Conservation (phyloP, 2,888 invertebrate genomes). For the Caenorhabditis sp. region DNA sequence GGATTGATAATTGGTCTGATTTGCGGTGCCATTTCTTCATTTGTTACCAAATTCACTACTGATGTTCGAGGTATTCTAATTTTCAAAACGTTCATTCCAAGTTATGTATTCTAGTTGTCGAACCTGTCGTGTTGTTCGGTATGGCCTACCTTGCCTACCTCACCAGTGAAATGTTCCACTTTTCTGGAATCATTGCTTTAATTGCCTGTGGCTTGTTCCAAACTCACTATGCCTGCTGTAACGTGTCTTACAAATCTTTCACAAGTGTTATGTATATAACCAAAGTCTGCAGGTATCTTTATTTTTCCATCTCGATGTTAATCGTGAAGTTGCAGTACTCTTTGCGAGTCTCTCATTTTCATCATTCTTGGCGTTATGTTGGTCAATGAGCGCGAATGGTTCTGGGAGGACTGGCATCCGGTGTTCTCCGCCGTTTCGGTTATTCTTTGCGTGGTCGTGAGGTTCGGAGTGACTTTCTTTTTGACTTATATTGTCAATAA, state of each 20-base stretch:
- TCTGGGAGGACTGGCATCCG: conserved; percentile 79
- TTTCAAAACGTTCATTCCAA: not conserved
- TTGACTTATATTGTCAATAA: conserved; percentile 85
- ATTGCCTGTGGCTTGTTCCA: conserved; percentile 86
- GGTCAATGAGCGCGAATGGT: conserved; percentile 83
- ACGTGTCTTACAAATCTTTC: conserved; percentile 86
- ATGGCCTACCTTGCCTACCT: conserved; percentile 86
- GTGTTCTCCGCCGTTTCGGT: conserved; percentile 77
- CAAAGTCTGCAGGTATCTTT: conserved; percentile 84
- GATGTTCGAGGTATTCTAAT: conserved; percentile 78
- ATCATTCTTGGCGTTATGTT: conserved; percentile 86
- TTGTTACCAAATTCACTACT: conserved; percentile 84
- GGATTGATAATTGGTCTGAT: conserved; percentile 85
- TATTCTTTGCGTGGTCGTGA: conserved; percentile 76
- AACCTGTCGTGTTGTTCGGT: conserved; percentile 85
- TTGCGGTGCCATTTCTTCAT: conserved; percentile 85
- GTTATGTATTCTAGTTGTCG: conserved; percentile 86
- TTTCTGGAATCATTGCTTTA: conserved; percentile 86
- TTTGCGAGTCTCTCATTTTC: conserved; percentile 86
- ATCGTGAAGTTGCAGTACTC: conserved; percentile 83
- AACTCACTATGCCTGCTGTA: conserved; percentile 86
- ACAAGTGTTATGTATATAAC: conserved; percentile 86
- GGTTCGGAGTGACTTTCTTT: conserved; percentile 84
- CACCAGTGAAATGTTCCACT: conserved; percentile 86
- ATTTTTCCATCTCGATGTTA: not conserved